A percentile compares a stretch with the other conserved stretches of the same genome.
phyloP scores from a whole-genome alignment of 2,113 vertebrate species.

The Vidua chalybeata region DNA sequence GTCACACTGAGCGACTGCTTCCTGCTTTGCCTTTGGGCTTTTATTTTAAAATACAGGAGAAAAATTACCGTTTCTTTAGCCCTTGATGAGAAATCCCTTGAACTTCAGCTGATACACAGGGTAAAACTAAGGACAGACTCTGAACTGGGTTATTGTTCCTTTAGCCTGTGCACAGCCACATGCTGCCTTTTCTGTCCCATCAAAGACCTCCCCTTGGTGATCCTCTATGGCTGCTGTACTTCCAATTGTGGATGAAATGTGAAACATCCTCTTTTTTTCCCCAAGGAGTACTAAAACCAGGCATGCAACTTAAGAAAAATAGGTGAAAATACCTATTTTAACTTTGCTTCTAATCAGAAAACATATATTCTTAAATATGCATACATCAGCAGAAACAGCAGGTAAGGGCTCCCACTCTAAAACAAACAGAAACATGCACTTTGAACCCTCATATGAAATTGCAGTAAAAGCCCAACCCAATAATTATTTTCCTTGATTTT shows the following conservation, averaged over 20 bases:
- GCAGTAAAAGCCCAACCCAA: slow-evolving; percentile 63
- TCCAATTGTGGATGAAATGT: background rate
- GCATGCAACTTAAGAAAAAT: background rate
- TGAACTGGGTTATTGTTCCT: background rate
- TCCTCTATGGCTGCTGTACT: background rate
- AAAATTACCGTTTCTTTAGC: background rate
- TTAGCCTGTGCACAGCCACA: background rate
- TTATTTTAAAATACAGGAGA: background rate
- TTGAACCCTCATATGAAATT: slow-evolving; percentile 46
- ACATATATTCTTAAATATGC: background rate
- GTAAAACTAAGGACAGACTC: background rate
- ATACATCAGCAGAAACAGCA: background rate
- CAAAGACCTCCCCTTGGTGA: background rate
- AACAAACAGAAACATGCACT: slow-evolving; percentile 42
- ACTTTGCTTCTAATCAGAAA: background rate
- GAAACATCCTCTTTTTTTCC: background rate
- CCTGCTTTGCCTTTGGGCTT: background rate
- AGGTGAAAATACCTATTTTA: background rate
- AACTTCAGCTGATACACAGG: background rate
- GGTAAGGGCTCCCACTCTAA: background rate
- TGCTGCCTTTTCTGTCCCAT: background rate
- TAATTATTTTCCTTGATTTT: slow-evolving; percentile 68
- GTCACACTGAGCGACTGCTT: background rate
- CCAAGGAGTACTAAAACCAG: background rate
- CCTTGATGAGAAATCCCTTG: background rate